Percentiles rank a stretch among this genome's conserved stretches.
Conservation (phyloP, 2,888 invertebrate genomes). For the Phorcus lineatus region DNA sequence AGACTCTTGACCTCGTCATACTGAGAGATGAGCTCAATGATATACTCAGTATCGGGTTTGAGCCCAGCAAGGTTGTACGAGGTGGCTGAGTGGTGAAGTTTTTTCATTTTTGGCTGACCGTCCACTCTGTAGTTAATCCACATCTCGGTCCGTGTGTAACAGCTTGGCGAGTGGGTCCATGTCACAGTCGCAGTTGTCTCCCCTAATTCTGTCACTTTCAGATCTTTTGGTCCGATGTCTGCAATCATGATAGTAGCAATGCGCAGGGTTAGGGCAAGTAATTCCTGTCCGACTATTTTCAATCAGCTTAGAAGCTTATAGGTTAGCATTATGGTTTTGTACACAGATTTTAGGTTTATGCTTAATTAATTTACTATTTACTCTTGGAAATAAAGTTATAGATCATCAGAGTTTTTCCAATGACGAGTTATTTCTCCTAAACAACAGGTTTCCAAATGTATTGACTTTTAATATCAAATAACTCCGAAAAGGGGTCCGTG, state of each 20-base stretch:
- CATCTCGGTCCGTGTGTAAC: conserved; percentile 33
- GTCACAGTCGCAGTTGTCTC: conserved; percentile 19
- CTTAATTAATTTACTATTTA: no score
- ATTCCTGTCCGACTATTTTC: no score
- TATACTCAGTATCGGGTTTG: conserved; percentile 20
- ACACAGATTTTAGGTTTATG: no score
- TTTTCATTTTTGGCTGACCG: not conserved
- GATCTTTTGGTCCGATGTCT: conserved; percentile 31
- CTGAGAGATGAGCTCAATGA: conserved; percentile 27
- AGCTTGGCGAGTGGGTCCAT: conserved; percentile 35
- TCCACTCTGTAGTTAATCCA: conserved; percentile 27
- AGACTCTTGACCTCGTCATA: conserved; percentile 27
- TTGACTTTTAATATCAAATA: no score
- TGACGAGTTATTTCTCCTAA: no score
- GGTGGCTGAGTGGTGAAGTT: conserved; percentile 34
- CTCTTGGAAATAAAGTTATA: no score
- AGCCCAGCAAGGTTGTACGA: conserved; percentile 31
- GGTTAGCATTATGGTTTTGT: no score
- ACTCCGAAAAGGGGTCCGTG: no score
- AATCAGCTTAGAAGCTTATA: no score
- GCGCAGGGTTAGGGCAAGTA: no score
- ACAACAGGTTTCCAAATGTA: no score
- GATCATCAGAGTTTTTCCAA: no score
- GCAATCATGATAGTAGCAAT: not conserved
- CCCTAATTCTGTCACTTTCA: conserved; percentile 6